Evolutionary conservation across 2,888 invertebrate species (phyloP).

Genomic region (Rhamphomyia laevipes): DNA sequence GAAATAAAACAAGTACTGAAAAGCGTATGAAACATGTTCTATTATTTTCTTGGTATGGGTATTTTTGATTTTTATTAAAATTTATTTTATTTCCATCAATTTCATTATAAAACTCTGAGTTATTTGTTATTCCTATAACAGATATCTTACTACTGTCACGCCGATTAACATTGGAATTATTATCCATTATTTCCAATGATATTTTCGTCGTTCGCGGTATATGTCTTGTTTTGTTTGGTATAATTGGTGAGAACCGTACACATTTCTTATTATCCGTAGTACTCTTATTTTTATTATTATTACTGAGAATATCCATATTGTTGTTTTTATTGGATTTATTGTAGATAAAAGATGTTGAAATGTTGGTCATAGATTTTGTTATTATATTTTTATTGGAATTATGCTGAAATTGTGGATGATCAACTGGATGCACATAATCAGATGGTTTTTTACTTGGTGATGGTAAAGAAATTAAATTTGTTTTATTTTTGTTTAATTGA

Average conservation of each 20-base stretch:
- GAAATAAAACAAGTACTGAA: slow-evolving; percentile 10
- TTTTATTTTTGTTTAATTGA: not conserved
- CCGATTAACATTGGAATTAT: not conserved
- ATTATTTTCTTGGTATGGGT: not conserved
- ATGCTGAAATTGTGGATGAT: not conserved
- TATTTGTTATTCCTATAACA: not conserved
- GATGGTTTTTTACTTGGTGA: not conserved
- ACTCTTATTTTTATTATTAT: not conserved
- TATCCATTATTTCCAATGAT: not conserved
- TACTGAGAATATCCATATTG: no score
- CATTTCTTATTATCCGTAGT: not conserved
- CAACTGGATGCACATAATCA: not conserved
- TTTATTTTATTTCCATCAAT: not conserved
- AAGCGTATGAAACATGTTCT: slow-evolving; percentile 3
- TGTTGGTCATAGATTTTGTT: not conserved
- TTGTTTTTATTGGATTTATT: slow-evolving; percentile 1
- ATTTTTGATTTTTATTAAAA: not conserved
- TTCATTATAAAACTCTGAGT: not conserved
- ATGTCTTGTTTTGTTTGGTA: not conserved
- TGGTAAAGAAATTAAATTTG: not conserved
- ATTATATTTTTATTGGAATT: not conserved
- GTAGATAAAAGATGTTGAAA: not conserved
- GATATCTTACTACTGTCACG: not conserved
- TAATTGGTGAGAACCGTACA: not conserved
- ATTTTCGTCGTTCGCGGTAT: not conserved